These are phyloP conservation scores for Phalacrocorax carbo DNA, from an alignment of 2,113 vertebrate species.

Conservation along the genomic window DNA sequence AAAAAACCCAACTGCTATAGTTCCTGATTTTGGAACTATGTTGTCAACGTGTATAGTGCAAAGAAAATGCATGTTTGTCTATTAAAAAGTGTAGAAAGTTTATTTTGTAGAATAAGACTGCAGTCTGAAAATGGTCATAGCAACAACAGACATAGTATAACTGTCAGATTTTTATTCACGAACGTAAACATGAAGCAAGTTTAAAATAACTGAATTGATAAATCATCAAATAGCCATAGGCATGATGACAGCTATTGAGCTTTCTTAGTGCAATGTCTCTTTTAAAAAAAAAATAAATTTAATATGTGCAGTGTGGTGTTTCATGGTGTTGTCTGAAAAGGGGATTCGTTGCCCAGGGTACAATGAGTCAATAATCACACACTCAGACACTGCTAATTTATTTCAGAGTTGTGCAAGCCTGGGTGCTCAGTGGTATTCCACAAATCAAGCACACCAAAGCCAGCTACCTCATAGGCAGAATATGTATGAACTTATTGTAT, in stretches of 20 bases:
- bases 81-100: neutral
- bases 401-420: no score
- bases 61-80: neutral
- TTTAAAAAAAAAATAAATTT: no score
- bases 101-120: neutral
- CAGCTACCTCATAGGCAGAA: no score
- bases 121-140: neutral
- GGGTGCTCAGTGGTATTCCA: no score
- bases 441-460: no score
- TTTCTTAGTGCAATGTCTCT: neutral
- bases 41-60: neutral
- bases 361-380: no score
- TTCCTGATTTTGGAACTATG: neutral
- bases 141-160: neutral
- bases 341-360: no score
- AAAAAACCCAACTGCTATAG: neutral
- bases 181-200: neutral
- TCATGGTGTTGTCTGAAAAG: neutral
- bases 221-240: neutral
- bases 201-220: neutral
- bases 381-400: no score
- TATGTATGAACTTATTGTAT: no score
- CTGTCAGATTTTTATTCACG: neutral
- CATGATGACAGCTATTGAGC: neutral
- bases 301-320: neutral